A percentile compares a stretch with the other conserved stretches of the same genome.
phyloP scores from a whole-genome alignment of 2,888 invertebrate species.

The Dynastes grantii region DNA sequence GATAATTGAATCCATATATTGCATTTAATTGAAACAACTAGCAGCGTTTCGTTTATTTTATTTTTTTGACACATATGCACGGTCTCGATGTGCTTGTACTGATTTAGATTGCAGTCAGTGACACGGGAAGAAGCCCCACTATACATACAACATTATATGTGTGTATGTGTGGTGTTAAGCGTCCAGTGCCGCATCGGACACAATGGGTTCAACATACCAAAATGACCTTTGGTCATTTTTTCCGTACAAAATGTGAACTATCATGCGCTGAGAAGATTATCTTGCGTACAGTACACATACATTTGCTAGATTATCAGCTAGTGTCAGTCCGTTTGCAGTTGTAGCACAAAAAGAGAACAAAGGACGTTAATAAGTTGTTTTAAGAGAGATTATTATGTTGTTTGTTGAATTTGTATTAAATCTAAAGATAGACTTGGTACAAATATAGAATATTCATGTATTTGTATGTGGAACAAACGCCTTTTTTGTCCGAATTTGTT shows the following conservation, averaged over 20 bases:
- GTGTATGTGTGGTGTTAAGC: background rate
- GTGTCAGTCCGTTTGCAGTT: slow-evolving; percentile 1
- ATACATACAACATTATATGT: slow-evolving; percentile 3
- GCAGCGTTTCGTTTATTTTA: background rate
- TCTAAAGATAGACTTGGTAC: no score
- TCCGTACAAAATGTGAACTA: slow-evolving; percentile 37
- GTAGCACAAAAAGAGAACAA: slow-evolving; percentile 22
- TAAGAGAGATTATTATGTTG: slow-evolving; percentile 18
- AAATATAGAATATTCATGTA: no score
- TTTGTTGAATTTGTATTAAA: background rate
- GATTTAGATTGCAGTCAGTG: slow-evolving; percentile 44
- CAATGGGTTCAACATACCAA: slow-evolving; percentile 44
- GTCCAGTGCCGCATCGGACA: slow-evolving; percentile 7
- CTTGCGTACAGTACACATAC: slow-evolving; percentile 27
- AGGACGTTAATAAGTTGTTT: slow-evolving; percentile 1
- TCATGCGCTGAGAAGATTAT: slow-evolving; percentile 34
- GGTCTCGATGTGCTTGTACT: slow-evolving; percentile 8
- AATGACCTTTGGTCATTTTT: slow-evolving; percentile 45
- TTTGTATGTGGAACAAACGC: no score
- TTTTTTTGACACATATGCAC: slow-evolving; percentile 15
- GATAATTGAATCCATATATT: slow-evolving; percentile 6
- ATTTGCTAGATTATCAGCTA: slow-evolving; percentile 8
- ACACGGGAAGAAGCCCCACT: slow-evolving; percentile 40
- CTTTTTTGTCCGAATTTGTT: no score
- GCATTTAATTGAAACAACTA: background rate